Evolutionary conservation across 2,113 vertebrate species (phyloP).

Genomic region (Sphyrna mokarran): DNA sequence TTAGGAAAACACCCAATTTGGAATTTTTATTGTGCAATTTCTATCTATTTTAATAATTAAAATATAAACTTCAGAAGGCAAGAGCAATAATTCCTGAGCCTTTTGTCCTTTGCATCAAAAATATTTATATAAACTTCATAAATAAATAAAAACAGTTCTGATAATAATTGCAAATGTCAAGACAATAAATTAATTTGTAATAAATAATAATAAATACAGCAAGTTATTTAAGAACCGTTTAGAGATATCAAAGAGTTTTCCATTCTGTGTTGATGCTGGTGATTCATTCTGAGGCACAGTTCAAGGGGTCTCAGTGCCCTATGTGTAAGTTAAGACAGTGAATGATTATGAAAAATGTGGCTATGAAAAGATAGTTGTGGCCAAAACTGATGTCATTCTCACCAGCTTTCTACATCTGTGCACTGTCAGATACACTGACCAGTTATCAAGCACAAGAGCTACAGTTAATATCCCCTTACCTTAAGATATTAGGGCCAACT

Average conservation of each 20-base stretch:
- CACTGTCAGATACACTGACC: not conserved
- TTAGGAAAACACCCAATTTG: not conserved
- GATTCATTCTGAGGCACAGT: not conserved
- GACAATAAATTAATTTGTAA: not conserved
- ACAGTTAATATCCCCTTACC: not conserved
- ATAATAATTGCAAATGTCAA: not conserved
- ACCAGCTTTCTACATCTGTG: not conserved
- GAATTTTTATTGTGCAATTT: not conserved
- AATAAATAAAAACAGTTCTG: not conserved
- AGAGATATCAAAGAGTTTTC: not conserved
- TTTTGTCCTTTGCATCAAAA: constrained; percentile 1
- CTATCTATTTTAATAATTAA: not conserved
- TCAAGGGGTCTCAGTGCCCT: not conserved
- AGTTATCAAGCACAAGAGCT: not conserved
- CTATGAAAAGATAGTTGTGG: too few species aligned
- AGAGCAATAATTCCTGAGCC: not conserved
- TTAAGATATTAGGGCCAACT: not conserved
- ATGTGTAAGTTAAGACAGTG: not conserved
- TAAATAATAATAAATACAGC: constrained; percentile 23
- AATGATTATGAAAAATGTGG: not conserved
- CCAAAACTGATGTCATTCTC: not conserved
- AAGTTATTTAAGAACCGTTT: not conserved
- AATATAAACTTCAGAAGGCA: constrained; percentile 9
- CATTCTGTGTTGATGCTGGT: not conserved
- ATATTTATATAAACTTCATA: not conserved